A percentile compares a stretch with the other conserved stretches of the same genome.
Evolutionary conservation across 2,113 vertebrate genomes (phyloP).

Genomic region (Merops nubicus): DNA sequence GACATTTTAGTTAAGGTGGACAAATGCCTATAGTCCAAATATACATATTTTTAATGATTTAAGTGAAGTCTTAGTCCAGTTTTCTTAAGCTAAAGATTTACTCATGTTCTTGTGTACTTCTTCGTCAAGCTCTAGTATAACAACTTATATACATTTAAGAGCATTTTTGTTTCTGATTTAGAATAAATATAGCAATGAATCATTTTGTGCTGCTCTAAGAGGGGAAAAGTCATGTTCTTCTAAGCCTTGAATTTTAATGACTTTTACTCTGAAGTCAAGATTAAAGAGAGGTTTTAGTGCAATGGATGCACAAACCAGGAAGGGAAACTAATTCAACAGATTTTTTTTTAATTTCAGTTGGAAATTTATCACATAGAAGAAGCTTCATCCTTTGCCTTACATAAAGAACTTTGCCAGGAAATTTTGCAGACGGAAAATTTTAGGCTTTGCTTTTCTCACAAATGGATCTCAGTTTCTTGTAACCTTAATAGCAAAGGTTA

Average conservation of each 20-base stretch:
- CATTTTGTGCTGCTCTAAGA: background rate
- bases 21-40: background rate
- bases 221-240: background rate
- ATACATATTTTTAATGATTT: background rate
- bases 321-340: background rate
- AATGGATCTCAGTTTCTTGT: constrained; percentile 30
- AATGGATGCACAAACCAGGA: background rate
- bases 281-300: background rate
- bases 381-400: background rate
- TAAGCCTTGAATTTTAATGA: background rate
- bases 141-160: background rate
- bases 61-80: background rate
- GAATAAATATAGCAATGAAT: background rate
- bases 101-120: rapidly evolving
- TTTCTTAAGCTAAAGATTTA: background rate
- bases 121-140: background rate
- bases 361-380: background rate
- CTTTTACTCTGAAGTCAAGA: background rate
- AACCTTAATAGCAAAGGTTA: constrained; percentile 60
- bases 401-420: constrained; percentile 23
- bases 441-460: constrained; percentile 1
- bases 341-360: background rate
- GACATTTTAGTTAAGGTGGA: background rate
- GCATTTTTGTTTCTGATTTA: background rate
- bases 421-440: constrained; percentile 7